Evolutionary conservation across 2,113 vertebrate species (phyloP).

Genomic region (Struthio camelus): DNA sequence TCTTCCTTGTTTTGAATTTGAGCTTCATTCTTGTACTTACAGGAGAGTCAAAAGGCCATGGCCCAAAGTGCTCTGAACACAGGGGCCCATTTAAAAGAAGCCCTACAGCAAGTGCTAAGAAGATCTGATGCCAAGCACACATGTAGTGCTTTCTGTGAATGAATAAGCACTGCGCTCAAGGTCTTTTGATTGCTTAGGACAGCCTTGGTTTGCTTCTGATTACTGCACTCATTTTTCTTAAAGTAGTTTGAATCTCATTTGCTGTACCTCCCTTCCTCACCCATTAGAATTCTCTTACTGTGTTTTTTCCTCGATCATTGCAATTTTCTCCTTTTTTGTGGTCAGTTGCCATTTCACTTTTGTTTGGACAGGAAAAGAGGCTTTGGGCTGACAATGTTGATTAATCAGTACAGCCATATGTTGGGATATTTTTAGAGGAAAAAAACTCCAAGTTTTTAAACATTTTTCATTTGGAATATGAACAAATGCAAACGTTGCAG

Average conservation of each 20-base stretch:
- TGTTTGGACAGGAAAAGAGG: conserved; percentile 6
- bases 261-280: background rate
- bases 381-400: conserved; percentile 27
- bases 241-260: background rate
- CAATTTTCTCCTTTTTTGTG: background rate
- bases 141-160: background rate
- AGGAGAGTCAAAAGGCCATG: background rate
- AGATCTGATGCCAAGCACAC: background rate
- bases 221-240: background rate
- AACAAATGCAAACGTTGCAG: background rate
- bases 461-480: background rate
- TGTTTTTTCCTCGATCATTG: background rate
- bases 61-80: background rate
- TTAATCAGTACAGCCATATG: conserved; percentile 7
- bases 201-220: background rate
- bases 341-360: background rate
- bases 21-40: background rate
- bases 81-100: background rate
- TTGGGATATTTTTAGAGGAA: conserved; percentile 12
- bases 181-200: background rate
- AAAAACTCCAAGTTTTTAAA: fast-evolving
- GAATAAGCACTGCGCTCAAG: background rate
- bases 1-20: background rate
- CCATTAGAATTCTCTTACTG: background rate
- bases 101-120: fast-evolving